Base-by-base conservation (phyloP, 1,140 invertebrate genomes). In the Lasaia peninsularis region DNA sequence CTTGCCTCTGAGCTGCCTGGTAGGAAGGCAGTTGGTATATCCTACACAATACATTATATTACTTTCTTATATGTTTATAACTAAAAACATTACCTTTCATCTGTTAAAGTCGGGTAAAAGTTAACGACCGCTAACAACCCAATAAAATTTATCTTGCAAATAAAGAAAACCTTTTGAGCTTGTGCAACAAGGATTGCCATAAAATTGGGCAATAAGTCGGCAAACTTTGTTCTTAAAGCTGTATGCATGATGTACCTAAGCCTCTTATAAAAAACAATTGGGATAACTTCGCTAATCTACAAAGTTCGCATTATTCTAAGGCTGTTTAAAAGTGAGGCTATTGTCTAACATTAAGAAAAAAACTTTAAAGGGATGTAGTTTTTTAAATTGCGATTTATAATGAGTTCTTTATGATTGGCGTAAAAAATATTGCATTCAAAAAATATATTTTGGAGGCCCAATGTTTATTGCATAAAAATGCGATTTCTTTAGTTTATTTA, bases 201-300 rank as follows among this genome's bases (percentile, higher is more conserved):
- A 40, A 16, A 40, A 40, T 40, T 40, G 16, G 7, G 37, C 7
- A 40, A 40, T 40, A 40, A 40, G 16, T 40, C 35, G 35, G 35
- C 35, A 40, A 18, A 40, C 35, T 40, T 40, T 40, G 35, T 40
- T 40, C 35, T 37, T 16, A 16, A 37, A n/a, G 12, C 35, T 37
- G 35, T 37, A 35, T 35, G 4, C 34, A n/a, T n/a, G n/a, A n/a
- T n/a, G n/a, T n/a, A n/a, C n/a, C n/a, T n/a, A n/a, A n/a, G 34
- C 6, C 12, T 16, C 4, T 37, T 37, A 14, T 37, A 37, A 5
- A 12, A 35, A 37, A 37, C 5, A 37, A 37, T 14, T 24, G 24
- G 14, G 35, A 37, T 37, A 37, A 37, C 12, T 37, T 37, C 0
- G 35, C 35, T 37, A 37, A 37, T 37, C 35, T 37, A 37, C 35